Evolutionary conservation across 1,140 invertebrate genomes (phyloP).

Genomic region (Cylas formicarius): DNA sequence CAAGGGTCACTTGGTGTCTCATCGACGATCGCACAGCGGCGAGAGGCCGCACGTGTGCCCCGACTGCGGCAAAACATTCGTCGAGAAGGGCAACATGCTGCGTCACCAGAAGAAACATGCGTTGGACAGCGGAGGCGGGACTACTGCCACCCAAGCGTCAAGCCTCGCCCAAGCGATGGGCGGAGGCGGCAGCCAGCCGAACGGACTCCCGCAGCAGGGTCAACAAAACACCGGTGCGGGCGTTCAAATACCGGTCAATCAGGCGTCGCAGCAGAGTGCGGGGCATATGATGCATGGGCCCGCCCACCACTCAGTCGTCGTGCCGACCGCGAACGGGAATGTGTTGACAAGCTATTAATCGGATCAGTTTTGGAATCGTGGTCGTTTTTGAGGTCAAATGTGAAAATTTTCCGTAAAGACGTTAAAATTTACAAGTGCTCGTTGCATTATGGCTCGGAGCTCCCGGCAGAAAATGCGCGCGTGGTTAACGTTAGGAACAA

Average conservation of each 20-base stretch:
- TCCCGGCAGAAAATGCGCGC: neutral
- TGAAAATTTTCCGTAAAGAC: neutral
- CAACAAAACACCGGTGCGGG: conserved; percentile 22
- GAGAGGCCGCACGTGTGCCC: conserved; percentile 73
- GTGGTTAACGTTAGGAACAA: neutral
- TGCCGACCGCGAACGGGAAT: conserved; percentile 38
- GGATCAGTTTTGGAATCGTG: conserved; percentile 25
- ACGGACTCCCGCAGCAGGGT: conserved; percentile 13
- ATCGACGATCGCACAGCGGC: conserved; percentile 81
- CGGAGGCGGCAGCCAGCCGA: conserved; percentile 14
- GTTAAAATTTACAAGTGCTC: neutral
- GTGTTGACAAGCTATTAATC: conserved; percentile 37
- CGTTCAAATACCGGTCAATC: conserved; percentile 28
- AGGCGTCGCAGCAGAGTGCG: conserved; percentile 28
- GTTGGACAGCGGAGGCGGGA: conserved; percentile 35
- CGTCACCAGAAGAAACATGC: conserved; percentile 51
- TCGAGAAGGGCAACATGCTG: conserved; percentile 67
- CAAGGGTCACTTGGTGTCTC: conserved; percentile 88
- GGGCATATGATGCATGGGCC: conserved; percentile 33
- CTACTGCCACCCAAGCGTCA: conserved; percentile 33
- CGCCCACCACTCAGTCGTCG: conserved; percentile 37
- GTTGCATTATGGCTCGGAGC: neutral
- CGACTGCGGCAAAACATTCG: conserved; percentile 71
- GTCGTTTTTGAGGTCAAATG: too few species aligned
- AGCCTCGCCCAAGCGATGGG: conserved; percentile 22